Percentiles rank a stretch among this genome's conserved stretches.
These are phyloP conservation scores for Drosophila buzzatii DNA, from an alignment of 2,888 invertebrate genomes.

Conservation along the genomic window DNA sequence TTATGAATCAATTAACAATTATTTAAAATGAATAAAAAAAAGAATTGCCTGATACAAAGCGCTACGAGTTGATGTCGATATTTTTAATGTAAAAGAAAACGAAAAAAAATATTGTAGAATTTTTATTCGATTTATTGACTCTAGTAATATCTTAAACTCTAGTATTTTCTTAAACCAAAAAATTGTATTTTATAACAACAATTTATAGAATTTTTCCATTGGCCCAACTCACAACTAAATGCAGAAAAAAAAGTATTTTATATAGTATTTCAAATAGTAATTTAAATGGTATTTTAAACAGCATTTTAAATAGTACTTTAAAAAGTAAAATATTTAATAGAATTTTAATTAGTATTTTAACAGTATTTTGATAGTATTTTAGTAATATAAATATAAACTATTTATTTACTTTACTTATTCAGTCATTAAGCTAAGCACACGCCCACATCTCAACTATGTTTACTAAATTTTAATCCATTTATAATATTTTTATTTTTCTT, in stretches of 20 bases:
- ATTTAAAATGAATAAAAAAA: constrained; percentile 16
- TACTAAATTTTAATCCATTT: neutral
- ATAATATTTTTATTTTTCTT: neutral
- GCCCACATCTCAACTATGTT: neutral
- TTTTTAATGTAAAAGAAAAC: neutral
- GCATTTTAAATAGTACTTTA: no score
- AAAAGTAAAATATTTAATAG: no score
- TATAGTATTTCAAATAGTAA: no score
- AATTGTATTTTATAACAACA: neutral
- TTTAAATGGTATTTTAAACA: no score
- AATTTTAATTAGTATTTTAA: no score
- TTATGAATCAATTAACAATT: constrained; percentile 14
- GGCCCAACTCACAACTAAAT: no score
- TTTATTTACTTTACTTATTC: neutral
- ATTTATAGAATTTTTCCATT: neutral
- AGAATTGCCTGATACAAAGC: constrained; percentile 1
- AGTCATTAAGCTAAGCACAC: neutral
- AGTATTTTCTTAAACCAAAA: neutral
- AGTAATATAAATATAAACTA: neutral
- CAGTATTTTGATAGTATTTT: no score
- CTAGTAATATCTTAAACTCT: no score
- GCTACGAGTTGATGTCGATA: neutral
- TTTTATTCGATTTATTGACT: no score
- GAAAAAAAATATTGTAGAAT: no score
- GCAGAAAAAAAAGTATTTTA: neutral